phyloP scores from a whole-genome alignment of 2,797 vertebrate species.

The Hydrocynus forskahlii region DNA sequence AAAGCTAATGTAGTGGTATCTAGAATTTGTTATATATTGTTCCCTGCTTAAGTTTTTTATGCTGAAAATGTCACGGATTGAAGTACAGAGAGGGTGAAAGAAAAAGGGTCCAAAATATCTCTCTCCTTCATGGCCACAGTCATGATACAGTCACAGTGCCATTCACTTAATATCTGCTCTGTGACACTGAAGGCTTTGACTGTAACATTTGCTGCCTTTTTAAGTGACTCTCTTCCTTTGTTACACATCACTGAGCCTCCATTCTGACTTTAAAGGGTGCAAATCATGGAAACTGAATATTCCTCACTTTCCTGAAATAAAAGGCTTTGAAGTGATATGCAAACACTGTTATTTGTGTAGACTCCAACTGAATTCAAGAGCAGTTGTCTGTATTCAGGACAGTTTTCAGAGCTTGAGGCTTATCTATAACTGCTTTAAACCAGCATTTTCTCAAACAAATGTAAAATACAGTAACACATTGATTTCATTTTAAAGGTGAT shows the following conservation, averaged over 20 bases:
- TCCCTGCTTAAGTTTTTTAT: not conserved
- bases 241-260: not conserved
- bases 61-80: slow-evolving; percentile 5
- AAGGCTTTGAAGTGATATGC: no score
- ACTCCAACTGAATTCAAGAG: no score
- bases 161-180: slow-evolving; percentile 12
- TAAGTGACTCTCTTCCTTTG: not conserved
- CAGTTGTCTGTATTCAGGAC: no score
- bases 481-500: no score
- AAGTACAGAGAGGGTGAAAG: not conserved
- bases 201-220: slow-evolving; percentile 13
- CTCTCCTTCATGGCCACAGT: not conserved
- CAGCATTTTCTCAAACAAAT: no score
- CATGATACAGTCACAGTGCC: not conserved
- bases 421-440: no score
- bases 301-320: no score
- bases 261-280: not conserved
- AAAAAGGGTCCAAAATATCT: not conserved
- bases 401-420: no score
- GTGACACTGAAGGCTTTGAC: not conserved
- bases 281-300: not conserved
- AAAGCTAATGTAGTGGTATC: not conserved
- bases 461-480: no score
- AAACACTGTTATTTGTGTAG: no score
- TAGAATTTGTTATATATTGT: not conserved